These are phyloP conservation scores for Poecilobothrus nobilitatus DNA, from an alignment of 2,888 invertebrate species.

Conservation along the genomic window DNA sequence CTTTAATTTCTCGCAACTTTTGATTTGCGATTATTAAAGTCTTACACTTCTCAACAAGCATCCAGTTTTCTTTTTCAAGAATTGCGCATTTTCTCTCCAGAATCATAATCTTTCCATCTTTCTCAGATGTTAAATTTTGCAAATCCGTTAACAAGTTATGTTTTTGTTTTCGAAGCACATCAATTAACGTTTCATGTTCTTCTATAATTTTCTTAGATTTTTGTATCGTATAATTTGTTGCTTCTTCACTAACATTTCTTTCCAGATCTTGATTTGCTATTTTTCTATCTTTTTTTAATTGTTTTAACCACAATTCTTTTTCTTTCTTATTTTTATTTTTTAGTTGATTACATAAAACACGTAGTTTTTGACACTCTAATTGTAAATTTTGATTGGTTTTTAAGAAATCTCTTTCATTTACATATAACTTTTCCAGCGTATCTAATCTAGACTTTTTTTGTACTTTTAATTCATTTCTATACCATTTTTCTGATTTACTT, in stretches of 20 bases:
- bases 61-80: slow-evolving; percentile 36
- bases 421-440: slow-evolving; percentile 37
- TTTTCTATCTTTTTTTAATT: neutral
- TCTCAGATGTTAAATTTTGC: slow-evolving; percentile 30
- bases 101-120: slow-evolving; percentile 31
- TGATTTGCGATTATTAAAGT: slow-evolving; percentile 31
- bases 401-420: slow-evolving; percentile 39
- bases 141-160: slow-evolving; percentile 34
- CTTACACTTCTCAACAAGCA: slow-evolving; percentile 34
- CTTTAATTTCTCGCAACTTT: too few relatives aligned
- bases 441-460: slow-evolving; percentile 37
- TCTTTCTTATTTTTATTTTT: slow-evolving; percentile 18
- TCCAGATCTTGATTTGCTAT: neutral
- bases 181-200: slow-evolving; percentile 36
- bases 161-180: slow-evolving; percentile 38
- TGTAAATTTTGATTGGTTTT: slow-evolving; percentile 14
- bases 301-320: slow-evolving; percentile 12
- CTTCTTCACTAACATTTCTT: neutral
- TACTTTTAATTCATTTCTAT: slow-evolving; percentile 35
- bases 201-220: slow-evolving; percentile 30
- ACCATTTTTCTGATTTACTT: slow-evolving; percentile 40
- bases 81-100: slow-evolving; percentile 33
- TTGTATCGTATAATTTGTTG: slow-evolving; percentile 29
- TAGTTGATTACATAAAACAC: slow-evolving; percentile 33
- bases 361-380: slow-evolving; percentile 35